phyloP scores from a whole-genome alignment of 2,113 vertebrate genomes.

The Sinocyclocheilus rhinocerous region DNA sequence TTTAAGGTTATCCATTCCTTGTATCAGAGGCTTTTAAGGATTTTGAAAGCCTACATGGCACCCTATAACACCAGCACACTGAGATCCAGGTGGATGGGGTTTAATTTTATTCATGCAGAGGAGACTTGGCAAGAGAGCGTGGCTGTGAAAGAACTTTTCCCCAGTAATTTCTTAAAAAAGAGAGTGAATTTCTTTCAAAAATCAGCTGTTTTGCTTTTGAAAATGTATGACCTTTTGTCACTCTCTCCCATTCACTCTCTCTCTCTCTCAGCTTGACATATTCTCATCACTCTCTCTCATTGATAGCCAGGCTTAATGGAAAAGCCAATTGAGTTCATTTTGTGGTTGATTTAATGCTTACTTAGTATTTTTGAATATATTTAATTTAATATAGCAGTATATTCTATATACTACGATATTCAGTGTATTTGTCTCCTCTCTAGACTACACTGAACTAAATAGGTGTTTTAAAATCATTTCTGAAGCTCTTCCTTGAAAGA shows the following conservation, averaged over 20 bases:
- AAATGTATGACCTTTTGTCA: background rate
- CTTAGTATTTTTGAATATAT: background rate
- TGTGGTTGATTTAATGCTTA: background rate
- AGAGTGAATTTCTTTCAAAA: background rate
- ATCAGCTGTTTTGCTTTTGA: background rate
- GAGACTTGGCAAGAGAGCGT: background rate
- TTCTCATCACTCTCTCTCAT: background rate
- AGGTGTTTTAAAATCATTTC: background rate
- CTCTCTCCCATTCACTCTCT: background rate
- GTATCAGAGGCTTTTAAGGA: background rate
- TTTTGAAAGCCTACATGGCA: background rate
- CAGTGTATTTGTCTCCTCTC: background rate
- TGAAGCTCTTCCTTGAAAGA: background rate
- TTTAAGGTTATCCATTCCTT: background rate
- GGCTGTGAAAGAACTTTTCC: background rate
- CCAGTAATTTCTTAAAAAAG: background rate
- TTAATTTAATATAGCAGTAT: background rate
- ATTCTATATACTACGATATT: no score
- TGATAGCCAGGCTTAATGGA: background rate
- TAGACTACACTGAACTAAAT: background rate
- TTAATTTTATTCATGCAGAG: background rate
- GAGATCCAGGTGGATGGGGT: background rate
- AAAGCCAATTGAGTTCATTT: background rate
- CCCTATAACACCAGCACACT: background rate
- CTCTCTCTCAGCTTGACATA: background rate